Percentiles rank a stretch among this genome's conserved stretches.
Evolutionary conservation across 1,140 invertebrate genomes (phyloP).

Genomic region (Drosophila bifasciata): DNA sequence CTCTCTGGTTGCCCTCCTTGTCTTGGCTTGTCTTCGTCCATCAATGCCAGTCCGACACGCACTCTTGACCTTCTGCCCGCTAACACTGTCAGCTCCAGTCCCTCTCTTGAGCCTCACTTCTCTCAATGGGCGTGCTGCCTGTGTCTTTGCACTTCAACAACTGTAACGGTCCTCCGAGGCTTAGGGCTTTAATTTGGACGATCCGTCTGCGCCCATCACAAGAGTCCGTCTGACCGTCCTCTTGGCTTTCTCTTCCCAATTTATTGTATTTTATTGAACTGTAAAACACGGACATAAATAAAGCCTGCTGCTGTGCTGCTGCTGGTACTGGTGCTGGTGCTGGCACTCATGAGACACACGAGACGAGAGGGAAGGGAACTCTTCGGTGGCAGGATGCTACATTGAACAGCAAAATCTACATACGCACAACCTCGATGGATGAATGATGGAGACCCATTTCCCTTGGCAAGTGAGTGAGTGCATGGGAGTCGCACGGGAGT

Average conservation of each 20-base stretch:
- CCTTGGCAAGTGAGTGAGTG: conserved; percentile 3
- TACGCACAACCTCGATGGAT: conserved; percentile 25
- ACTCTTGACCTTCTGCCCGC: conserved; percentile 36
- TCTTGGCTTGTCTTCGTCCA: conserved; percentile 33
- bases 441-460: conserved; percentile 40
- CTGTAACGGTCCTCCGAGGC: conserved; percentile 25
- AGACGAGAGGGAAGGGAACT: too few relatives aligned
- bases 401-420: conserved; percentile 30
- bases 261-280: conserved; percentile 79
- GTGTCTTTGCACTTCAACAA: conserved; percentile 19
- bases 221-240: conserved; percentile 47
- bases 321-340: neutral
- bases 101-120: neutral
- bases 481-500: neutral
- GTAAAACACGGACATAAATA: conserved; percentile 66
- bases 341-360: conserved; percentile 7
- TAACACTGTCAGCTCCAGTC: conserved; percentile 23
- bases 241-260: conserved; percentile 45
- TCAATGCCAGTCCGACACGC: conserved; percentile 49
- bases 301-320: conserved; percentile 25
- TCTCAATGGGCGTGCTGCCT: neutral
- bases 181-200: conserved; percentile 62
- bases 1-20: too few relatives aligned
- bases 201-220: conserved; percentile 44
- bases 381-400: conserved; percentile 17